Evolutionary conservation across 2,888 invertebrate species (phyloP), one percentile per base, ranked within the genome.

Genomic region (Dorcus parallelipipedus): DNA sequence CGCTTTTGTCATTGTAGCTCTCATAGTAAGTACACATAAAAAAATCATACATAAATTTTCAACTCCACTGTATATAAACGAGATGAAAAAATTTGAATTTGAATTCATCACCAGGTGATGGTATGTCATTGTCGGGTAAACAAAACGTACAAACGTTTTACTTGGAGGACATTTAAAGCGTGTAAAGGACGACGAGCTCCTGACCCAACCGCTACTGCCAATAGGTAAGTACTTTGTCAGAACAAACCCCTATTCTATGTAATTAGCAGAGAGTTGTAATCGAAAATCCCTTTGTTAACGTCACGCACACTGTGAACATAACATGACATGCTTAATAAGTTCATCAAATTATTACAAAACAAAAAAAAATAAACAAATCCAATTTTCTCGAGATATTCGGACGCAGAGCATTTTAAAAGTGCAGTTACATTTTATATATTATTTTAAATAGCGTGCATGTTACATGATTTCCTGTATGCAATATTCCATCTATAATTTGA

Each of bases 51-150:
- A 33, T 33, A 33, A 33, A 33, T 33, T 33, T 33, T 33, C 26
- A 6, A 33, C 26, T 33, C 26, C 4, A 6, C 26, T 6, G 5
- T 7, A 42, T 42, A 42, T 5, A 42, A 14, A 14, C 42, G 17
- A 5, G 17, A 42, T 42, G 42, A 52, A 41, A 20, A 33, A 20
- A 56, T 43, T 45, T 51, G n/a, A 42, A 54, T 47, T 65, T 64
- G 40, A 40, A 33, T 33, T 33, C 26, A 33, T 33, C 26, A 33
- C 26, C 79, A 89, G 89, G 87, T 89, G 66, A 86, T 88, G 51
- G 87, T 86, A 42, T 91, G 90, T 75, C 90, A 91, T 76, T 91
- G 90, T 77, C 86, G 89, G 66, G 86, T 89, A 65, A 88, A 90
- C 79, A 87, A 89, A 78, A 89, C 89, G 0, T 89, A 89, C 78